phyloP scores from a whole-genome alignment of 1,140 invertebrate species.

The Propsilocerus akamusi region DNA sequence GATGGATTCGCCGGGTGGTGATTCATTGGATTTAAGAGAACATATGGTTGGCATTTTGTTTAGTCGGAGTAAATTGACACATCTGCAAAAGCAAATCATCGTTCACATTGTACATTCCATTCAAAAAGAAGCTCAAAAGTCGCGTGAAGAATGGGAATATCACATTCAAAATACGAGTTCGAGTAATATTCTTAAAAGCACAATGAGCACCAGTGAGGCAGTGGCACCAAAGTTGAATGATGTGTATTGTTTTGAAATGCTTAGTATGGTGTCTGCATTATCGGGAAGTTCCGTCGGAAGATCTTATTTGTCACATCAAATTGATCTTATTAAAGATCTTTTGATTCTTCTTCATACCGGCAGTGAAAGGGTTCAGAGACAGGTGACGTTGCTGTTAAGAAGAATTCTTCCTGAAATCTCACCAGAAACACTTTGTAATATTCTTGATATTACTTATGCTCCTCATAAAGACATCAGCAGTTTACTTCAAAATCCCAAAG shows the following conservation, averaged over 20 bases:
- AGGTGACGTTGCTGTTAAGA: conserved; percentile 63
- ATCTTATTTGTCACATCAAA: conserved; percentile 76
- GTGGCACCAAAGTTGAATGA: conserved; percentile 27
- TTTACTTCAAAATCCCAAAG: conserved; percentile 28
- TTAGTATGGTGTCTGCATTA: conserved; percentile 83
- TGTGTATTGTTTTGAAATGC: conserved; percentile 94
- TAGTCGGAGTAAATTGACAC: conserved; percentile 80
- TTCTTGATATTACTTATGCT: conserved; percentile 44
- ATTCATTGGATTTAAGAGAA: conserved; percentile 59
- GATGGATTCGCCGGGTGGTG: conserved; percentile 15
- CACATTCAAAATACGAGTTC: conserved; percentile 18
- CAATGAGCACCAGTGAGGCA: conserved; percentile 11
- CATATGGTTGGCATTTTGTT: conserved; percentile 96
- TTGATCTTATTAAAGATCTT: conserved; percentile 64
- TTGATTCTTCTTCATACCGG: conserved; percentile 81
- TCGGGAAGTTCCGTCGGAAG: conserved; percentile 82
- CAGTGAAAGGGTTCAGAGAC: conserved; percentile 82
- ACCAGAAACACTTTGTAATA: conserved; percentile 39
- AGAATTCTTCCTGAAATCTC: conserved; percentile 72
- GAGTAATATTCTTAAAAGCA: conserved; percentile 18
- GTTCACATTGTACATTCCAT: conserved; percentile 89
- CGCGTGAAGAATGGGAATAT: conserved; percentile 78
- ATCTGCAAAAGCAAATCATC: conserved; percentile 88
- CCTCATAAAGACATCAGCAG: conserved; percentile 66
- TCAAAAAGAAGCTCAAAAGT: conserved; percentile 61